Base-by-base conservation (phyloP, 1,140 invertebrate species). In the Papilio polyxenes region DNA sequence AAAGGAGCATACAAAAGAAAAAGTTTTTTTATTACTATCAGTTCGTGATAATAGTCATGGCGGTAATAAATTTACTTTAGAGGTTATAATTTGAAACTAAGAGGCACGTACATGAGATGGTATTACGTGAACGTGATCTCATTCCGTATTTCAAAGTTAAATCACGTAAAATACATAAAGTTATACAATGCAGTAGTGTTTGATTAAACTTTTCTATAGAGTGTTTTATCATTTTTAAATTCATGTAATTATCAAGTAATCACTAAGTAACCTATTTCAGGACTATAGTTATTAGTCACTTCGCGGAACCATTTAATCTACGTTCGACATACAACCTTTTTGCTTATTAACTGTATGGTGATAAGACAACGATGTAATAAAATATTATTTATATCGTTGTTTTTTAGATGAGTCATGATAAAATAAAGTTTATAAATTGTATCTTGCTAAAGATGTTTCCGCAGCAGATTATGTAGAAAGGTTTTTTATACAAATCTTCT, bases 121-220 rank as follows among this genome's bases (percentile, higher is more conserved):
- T 40, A 40, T 72, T 72, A 72, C 65, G 65, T 15, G 31, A 72
- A 72, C 65, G 65, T 72, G 65, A 40, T 72, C 65, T 72, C 65
- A 72, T 72, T 72, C 65, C 65, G 31, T 40, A 37, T 37, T 72
- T 72, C 65, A 72, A 72, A 72, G 65, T 72, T 72, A 72, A 72
- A 72, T 72, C 65, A 72, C 65, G 65, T 72, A 72, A 72, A 37
- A 72, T 72, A 72, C 65, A 72, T 72, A 72, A 72, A 72, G 65
- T 72, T 72, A 69, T 69, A n/a, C 31, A 37, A 37, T 40, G 11
- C 23, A 72, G 11, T 72, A 72, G 31, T 72, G 11, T 72, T 72
- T 40, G 13, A 72, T 72, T 40, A 72, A 72, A 37, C 23, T 72
- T 37, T 72, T 37, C 23, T 37, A 17, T 37, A 37, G 13, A 17